Evolutionary conservation across 2,113 vertebrate genomes (phyloP), one percentile per base, ranked within the genome.

Genomic region (Aplodontia rufa): DNA sequence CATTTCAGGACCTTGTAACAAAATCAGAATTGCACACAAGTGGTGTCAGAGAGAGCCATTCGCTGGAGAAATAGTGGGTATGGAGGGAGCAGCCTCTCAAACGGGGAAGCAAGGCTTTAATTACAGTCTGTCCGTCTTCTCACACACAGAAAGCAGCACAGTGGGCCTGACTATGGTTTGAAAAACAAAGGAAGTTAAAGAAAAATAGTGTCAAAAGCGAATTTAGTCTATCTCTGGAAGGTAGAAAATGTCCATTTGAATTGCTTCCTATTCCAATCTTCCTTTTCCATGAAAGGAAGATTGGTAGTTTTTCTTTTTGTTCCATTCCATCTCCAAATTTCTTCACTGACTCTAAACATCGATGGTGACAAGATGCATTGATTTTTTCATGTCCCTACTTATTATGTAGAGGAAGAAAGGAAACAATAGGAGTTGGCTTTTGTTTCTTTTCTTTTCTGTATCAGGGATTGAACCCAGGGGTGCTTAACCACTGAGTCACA

Each of bases 101-200:
- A 40, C 0, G 1, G 17, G 53, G 40, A 16, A 47, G 10, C 13
- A 74, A 5, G 1, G 24, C 4, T 22, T 0, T 8, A 1, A 10
- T 92, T 28, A 2, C 0, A 82, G 10, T 22, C 28, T 47, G 47
- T 45, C 2, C 49, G 17, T 5, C 1, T 19, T 1, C 20, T 30
- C 42, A 75, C 20, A 32, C 8, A 45, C 42, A 8, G 3, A 42
- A 8, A 10, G 32, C 5, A 45, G 40, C 51, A 91, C 14, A 1
- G 5, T 7, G 6, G 4, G 20, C 17, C 14, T 37, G 42, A 64
- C 16, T 12, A 32, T 42, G 37, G 1, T 42, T 93, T 20, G 42
- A 93, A n/a, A 40, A n/a, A 71, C n/a, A 88, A 53, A 79, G 0
- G 35, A 45, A 4, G 3, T 45, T 42, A 37, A 91, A 82, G 17